A percentile compares a stretch with the other conserved stretches of the same genome.
These are phyloP conservation scores for Aphidius gifuensis DNA, from an alignment of 1,140 invertebrate species.

Conservation along the genomic window DNA sequence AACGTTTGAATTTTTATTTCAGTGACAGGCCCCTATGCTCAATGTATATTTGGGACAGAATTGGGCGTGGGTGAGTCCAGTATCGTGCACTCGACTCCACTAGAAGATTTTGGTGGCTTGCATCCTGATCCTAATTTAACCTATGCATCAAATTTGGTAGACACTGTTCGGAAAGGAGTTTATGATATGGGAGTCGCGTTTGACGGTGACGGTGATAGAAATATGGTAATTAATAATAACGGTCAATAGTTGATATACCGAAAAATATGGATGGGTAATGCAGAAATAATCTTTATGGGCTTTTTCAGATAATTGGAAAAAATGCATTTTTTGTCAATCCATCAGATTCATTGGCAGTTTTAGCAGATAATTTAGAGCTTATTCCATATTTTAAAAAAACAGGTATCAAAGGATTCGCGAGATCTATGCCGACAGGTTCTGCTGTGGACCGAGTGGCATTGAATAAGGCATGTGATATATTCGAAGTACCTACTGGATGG, in stretches of 20 bases:
- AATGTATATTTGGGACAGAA: slow-evolving; percentile 83
- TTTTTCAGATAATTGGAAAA: slow-evolving; percentile 80
- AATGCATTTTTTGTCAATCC: slow-evolving; percentile 98
- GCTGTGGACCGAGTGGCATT: slow-evolving; percentile 92
- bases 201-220: slow-evolving; percentile 88
- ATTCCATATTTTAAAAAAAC: slow-evolving; percentile 93
- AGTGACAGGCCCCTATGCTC: slow-evolving; percentile 97
- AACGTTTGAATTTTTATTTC: slow-evolving; percentile 31
- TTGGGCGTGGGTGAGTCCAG: slow-evolving; percentile 69
- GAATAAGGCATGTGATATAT: slow-evolving; percentile 73
- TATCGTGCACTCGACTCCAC: slow-evolving; percentile 72
- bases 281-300: slow-evolving; percentile 7
- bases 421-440: slow-evolving; percentile 98
- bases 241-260: not conserved
- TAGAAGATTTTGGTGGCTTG: slow-evolving; percentile 93
- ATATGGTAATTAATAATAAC: slow-evolving; percentile 42
- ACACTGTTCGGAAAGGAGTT: slow-evolving; percentile 71
- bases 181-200: slow-evolving; percentile 97
- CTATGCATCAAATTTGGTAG: slow-evolving; percentile 86
- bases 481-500: slow-evolving; percentile 96
- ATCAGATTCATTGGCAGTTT: slow-evolving; percentile 93
- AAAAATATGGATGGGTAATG: not conserved
- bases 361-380: slow-evolving; percentile 85
- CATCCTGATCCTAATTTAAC: slow-evolving; percentile 99
- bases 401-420: slow-evolving; percentile 86